A percentile compares a stretch with the other conserved stretches of the same genome.
Conservation (phyloP, 2,797 vertebrate genomes). For the Eptatretus atami region DNA sequence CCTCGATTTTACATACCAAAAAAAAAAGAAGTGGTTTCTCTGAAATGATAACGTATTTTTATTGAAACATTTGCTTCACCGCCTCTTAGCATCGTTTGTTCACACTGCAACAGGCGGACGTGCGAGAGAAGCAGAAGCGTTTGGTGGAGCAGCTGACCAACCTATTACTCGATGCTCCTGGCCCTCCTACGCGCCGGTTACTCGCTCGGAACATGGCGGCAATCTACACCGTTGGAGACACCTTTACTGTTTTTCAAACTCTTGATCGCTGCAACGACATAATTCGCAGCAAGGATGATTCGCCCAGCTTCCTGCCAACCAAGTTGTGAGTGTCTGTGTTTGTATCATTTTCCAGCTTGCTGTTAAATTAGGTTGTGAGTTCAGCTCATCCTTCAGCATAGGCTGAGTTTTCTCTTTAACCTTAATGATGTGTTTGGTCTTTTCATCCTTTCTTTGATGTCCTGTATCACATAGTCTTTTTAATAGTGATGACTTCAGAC, state of each 20-base stretch:
- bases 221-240: constrained; percentile 85
- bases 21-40: too few relatives aligned
- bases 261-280: constrained; percentile 96
- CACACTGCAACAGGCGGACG: constrained; percentile 32
- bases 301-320: constrained; percentile 54
- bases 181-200: constrained; percentile 72
- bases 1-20: too few relatives aligned
- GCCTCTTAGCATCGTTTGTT: too few relatives aligned
- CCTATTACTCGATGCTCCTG: constrained; percentile 71
- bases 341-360: constrained; percentile 6
- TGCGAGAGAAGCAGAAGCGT: constrained; percentile 95
- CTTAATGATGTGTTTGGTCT: too few relatives aligned
- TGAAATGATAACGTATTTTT: too few relatives aligned
- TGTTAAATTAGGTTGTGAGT: constrained; percentile 10
- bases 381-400: constrained; percentile 10
- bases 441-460: too few relatives aligned
- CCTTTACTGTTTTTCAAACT: constrained; percentile 85
- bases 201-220: constrained; percentile 82
- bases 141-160: constrained; percentile 80
- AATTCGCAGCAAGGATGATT: constrained; percentile 87
- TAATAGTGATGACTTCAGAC: too few relatives aligned
- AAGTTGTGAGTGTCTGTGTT: constrained; percentile 41
- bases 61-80: too few relatives aligned
- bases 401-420: too few relatives aligned
- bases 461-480: too few relatives aligned